These are phyloP conservation scores for Tetropium fuscum DNA, from an alignment of 2,888 invertebrate species.

Conservation along the genomic window DNA sequence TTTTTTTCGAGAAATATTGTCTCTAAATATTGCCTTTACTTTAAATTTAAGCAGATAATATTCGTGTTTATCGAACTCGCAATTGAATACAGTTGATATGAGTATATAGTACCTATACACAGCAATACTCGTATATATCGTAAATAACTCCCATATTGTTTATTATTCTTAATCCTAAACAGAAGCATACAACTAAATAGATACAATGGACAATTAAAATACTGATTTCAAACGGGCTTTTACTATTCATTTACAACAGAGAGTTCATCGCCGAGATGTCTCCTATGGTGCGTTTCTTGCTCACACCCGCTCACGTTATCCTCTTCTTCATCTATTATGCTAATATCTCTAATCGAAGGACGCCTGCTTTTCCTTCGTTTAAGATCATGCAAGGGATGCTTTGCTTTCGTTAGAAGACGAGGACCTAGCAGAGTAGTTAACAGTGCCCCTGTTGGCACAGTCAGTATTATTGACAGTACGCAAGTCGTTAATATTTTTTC, in stretches of 20 bases:
- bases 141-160: too few species aligned
- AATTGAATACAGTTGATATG: too few species aligned
- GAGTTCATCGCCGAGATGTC: conserved; percentile 11
- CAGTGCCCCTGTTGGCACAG: conserved; percentile 86
- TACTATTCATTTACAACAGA: conserved; percentile 14
- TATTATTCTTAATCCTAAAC: too few species aligned
- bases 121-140: too few species aligned
- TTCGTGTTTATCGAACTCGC: too few species aligned
- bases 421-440: conserved; percentile 84
- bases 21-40: too few species aligned
- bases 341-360: conserved; percentile 87
- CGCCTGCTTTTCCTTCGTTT: conserved; percentile 76
- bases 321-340: conserved; percentile 87
- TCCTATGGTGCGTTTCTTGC: neutral
- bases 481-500: conserved; percentile 80
- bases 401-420: conserved; percentile 80
- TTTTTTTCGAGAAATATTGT: too few species aligned
- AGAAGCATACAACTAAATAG: too few species aligned
- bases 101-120: too few species aligned
- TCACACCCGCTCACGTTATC: conserved; percentile 69
- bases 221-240: neutral
- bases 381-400: conserved; percentile 80
- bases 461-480: conserved; percentile 84
- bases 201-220: neutral
- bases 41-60: too few species aligned